Evolutionary conservation across 2,113 vertebrate species (phyloP).

Genomic region (Pagrus major): DNA sequence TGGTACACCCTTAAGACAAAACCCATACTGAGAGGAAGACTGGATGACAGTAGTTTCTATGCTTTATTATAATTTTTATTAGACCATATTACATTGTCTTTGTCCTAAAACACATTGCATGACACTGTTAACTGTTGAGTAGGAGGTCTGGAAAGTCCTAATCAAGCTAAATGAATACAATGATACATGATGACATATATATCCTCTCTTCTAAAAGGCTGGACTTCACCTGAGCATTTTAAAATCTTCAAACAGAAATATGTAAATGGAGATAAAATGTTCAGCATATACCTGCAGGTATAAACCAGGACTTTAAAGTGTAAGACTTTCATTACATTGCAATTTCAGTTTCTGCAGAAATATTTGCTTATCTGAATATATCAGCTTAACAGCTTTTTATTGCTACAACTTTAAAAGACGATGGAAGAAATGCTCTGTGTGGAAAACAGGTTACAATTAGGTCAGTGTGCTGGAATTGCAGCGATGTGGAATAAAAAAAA

Average conservation of each 20-base stretch:
- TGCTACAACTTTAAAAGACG: conserved; percentile 33
- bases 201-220: background rate
- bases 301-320: background rate
- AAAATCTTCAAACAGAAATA: background rate
- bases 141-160: background rate
- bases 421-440: conserved; percentile 16
- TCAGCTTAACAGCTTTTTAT: conserved; percentile 22
- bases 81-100: background rate
- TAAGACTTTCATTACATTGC: background rate
- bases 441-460: conserved; percentile 67
- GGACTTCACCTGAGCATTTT: background rate
- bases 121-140: background rate
- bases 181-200: background rate
- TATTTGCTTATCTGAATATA: conserved; percentile 38
- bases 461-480: conserved; percentile 62
- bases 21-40: too few relatives aligned
- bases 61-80: background rate
- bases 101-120: background rate
- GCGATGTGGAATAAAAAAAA: conserved; percentile 52
- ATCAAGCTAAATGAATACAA: background rate
- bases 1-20: too few relatives aligned
- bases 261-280: background rate
- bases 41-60: background rate
- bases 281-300: background rate
- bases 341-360: background rate